A percentile compares a stretch with the other conserved stretches of the same genome.
Conservation (phyloP, 37 sponge, comb jelly and placozoan genomes). For the Aphrocallistes beatrix region DNA sequence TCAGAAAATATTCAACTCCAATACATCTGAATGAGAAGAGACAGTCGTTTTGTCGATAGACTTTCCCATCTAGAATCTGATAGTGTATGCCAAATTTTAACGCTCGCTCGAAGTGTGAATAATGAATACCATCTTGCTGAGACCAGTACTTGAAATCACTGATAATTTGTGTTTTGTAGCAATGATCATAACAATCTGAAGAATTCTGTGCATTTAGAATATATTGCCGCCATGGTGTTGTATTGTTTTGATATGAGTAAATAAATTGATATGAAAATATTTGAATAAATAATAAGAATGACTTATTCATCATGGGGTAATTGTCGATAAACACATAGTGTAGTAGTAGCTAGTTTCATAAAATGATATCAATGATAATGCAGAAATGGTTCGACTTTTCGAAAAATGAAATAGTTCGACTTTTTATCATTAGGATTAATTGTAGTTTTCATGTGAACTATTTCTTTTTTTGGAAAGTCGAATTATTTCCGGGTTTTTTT, state of each 20-base stretch:
- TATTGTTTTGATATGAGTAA: neutral
- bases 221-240: neutral
- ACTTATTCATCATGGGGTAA: neutral
- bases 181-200: neutral
- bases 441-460: no score
- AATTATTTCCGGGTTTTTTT: no score
- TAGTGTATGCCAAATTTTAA: slow-evolving; percentile 50
- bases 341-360: no score
- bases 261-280: neutral
- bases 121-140: slow-evolving; percentile 40
- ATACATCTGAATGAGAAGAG: slow-evolving; percentile 54
- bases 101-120: slow-evolving; percentile 36
- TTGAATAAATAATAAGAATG: neutral
- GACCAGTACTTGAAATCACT: slow-evolving; percentile 50
- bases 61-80: slow-evolving; percentile 54
- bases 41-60: slow-evolving; percentile 51
- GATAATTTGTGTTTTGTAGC: slow-evolving; percentile 14
- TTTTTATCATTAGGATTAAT: no score
- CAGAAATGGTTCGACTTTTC: no score
- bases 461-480: no score
- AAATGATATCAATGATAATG: no score
- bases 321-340: no score
- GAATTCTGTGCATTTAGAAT: neutral
- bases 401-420: no score
- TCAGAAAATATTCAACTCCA: slow-evolving; percentile 75